Percentiles rank a stretch among this genome's conserved stretches.
Evolutionary conservation across 2,113 vertebrate genomes (phyloP).

Genomic region (Forbesichthys agassizii): DNA sequence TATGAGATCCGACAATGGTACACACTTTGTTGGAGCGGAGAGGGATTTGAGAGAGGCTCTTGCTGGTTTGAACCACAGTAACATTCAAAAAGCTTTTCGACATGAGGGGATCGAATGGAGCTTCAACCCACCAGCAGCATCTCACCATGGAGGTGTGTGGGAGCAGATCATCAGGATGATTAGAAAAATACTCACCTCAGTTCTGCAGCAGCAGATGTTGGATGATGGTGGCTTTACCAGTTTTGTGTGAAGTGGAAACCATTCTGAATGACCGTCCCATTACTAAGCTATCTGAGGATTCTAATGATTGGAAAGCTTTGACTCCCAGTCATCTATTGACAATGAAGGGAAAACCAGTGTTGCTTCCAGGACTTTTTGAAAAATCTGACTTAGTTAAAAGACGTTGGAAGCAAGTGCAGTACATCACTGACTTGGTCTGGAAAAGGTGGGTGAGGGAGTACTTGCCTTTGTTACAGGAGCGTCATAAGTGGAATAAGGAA

Average conservation of each 20-base stretch:
- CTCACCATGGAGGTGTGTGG: background rate
- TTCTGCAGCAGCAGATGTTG: background rate
- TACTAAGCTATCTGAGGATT: background rate
- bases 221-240: background rate
- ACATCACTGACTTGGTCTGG: background rate
- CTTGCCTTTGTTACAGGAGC: background rate
- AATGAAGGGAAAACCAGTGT: background rate
- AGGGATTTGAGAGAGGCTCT: background rate
- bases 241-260: background rate
- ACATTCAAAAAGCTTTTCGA: background rate
- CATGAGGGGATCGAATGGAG: background rate
- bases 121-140: background rate
- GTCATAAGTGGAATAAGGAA: background rate
- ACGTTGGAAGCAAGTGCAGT: background rate
- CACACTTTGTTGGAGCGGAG: background rate
- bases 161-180: background rate
- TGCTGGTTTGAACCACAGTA: background rate
- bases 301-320: background rate
- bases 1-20: background rate
- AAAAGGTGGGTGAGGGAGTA: background rate
- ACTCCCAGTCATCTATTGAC: background rate
- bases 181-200: background rate
- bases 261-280: background rate
- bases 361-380: background rate
- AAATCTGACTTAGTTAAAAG: background rate